Conservation (phyloP, 2,113 vertebrate genomes). For the Recurvirostra avosetta region DNA sequence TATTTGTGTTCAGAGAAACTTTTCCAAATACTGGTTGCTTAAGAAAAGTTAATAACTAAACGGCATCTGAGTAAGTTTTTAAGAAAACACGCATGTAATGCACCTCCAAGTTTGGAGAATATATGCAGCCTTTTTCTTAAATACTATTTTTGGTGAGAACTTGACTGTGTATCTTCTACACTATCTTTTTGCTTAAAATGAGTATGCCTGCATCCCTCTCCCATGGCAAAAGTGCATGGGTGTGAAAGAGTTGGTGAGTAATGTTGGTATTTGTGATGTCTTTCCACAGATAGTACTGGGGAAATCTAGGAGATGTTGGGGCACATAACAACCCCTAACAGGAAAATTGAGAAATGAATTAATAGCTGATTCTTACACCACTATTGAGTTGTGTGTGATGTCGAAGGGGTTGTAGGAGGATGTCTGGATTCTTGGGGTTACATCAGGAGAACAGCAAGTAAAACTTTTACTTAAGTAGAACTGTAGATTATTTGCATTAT, state of each 20-base stretch:
- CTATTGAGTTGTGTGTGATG: background rate
- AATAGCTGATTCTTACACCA: background rate
- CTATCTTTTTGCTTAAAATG: background rate
- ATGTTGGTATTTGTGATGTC: background rate
- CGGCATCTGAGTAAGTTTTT: background rate
- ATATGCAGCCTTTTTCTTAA: background rate
- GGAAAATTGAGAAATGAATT: background rate
- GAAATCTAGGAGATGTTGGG: background rate
- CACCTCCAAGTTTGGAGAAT: background rate
- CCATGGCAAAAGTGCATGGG: background rate
- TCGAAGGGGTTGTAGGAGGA: background rate
- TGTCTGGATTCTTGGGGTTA: background rate
- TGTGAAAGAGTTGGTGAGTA: background rate
- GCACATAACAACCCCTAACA: too few relatives aligned
- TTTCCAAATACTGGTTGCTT: background rate
- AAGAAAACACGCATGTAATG: accelerated
- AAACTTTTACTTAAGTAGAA: background rate
- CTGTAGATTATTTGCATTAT: background rate
- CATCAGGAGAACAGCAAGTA: background rate
- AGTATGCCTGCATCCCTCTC: background rate
- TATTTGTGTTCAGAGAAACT: background rate
- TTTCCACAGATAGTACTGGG: background rate
- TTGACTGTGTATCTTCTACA: background rate
- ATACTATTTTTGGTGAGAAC: background rate
- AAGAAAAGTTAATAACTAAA: background rate